A percentile compares a stretch with the other conserved stretches of the same genome.
These are phyloP conservation scores for Apamea epomidion DNA, from an alignment of 2,888 invertebrate genomes.

Conservation along the genomic window DNA sequence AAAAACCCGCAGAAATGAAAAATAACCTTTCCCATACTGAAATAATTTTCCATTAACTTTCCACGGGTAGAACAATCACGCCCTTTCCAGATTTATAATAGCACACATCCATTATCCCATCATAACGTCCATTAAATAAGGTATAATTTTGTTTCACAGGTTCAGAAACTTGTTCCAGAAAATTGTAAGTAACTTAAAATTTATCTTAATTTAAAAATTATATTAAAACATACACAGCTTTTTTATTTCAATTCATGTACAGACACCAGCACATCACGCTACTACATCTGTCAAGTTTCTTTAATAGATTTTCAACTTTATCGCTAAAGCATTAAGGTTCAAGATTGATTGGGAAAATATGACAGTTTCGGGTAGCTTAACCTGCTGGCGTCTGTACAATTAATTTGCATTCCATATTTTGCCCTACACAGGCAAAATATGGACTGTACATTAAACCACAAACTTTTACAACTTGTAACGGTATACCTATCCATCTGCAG, in stretches of 20 bases:
- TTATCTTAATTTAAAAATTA: no score
- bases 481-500: no score
- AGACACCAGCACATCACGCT: no score
- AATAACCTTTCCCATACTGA: constrained; percentile 18
- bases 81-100: constrained; percentile 39
- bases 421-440: neutral
- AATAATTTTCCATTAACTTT: constrained; percentile 43
- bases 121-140: constrained; percentile 35
- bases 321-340: no score
- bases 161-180: neutral
- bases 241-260: no score
- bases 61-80: constrained; percentile 20
- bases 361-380: no score
- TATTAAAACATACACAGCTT: no score
- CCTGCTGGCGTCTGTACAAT: neutral
- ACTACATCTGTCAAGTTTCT: no score
- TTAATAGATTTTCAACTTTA: no score
- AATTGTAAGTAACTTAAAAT: no score
- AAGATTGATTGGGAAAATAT: no score
- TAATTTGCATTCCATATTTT: neutral
- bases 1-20: constrained; percentile 1
- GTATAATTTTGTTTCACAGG: constrained; percentile 25
- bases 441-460: neutral
- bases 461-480: no score
- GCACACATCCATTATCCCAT: constrained; percentile 43